Evolutionary conservation across 2,888 invertebrate species (phyloP).

Genomic region (Euspilapteryx auroguttella): DNA sequence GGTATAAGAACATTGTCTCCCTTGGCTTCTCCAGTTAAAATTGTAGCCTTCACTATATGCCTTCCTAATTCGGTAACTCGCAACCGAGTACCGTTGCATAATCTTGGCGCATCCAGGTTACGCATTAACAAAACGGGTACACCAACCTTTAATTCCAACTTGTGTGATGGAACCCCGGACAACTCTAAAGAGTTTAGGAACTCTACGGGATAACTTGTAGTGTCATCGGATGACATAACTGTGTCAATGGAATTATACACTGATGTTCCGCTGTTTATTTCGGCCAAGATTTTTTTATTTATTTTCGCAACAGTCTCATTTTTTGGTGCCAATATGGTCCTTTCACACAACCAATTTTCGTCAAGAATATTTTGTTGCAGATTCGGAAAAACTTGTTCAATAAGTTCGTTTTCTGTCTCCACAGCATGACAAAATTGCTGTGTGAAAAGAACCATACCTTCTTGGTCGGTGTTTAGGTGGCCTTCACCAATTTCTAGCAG

Average conservation of each 20-base stretch:
- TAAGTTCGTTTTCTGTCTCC: slow-evolving; percentile 8
- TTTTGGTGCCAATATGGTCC: slow-evolving; percentile 12
- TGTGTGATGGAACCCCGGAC: slow-evolving; percentile 11
- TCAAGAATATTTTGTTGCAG: too few species aligned
- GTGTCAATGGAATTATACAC: slow-evolving; percentile 10
- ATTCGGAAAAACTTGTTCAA: slow-evolving; percentile 11
- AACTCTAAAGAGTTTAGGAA: slow-evolving; percentile 14
- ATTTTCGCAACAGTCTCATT: slow-evolving; percentile 13
- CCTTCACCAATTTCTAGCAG: slow-evolving; percentile 12
- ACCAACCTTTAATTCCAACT: slow-evolving; percentile 8
- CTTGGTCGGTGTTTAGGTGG: slow-evolving; percentile 10
- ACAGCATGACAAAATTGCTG: slow-evolving; percentile 9
- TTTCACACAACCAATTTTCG: slow-evolving; percentile 13
- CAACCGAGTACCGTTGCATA: too few species aligned
- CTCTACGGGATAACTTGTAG: slow-evolving; percentile 11
- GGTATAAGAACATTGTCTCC: too few species aligned
- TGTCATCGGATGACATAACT: slow-evolving; percentile 9
- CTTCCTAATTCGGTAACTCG: slow-evolving; percentile 8
- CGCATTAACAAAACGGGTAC: slow-evolving; percentile 11
- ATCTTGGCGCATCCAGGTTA: slow-evolving; percentile 11
- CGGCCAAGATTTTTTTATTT: slow-evolving; percentile 12
- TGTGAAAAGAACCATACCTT: slow-evolving; percentile 11
- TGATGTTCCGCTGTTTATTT: slow-evolving; percentile 8
- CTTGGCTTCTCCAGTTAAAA: slow-evolving; percentile 12
- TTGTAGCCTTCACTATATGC: slow-evolving; percentile 12